These are phyloP conservation scores for Hydrochoerus hydrochaeris DNA, from an alignment of 2,113 vertebrate genomes.

Conservation along the genomic window DNA sequence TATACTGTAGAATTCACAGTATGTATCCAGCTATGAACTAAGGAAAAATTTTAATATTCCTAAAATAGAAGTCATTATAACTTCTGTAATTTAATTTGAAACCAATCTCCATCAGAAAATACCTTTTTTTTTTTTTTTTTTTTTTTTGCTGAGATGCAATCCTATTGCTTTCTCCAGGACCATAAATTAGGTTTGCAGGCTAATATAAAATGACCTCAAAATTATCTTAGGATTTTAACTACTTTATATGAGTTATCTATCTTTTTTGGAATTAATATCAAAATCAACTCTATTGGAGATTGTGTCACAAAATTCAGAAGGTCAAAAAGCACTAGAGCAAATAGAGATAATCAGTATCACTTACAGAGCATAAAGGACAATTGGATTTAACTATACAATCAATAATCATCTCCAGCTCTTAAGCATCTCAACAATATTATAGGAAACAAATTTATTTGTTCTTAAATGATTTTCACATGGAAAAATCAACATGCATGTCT, in stretches of 20 bases:
- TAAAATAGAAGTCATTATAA: neutral
- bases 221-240: slow-evolving; percentile 27
- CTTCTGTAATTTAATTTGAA: slow-evolving; percentile 35
- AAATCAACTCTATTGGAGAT: slow-evolving; percentile 40
- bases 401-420: neutral
- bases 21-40: neutral
- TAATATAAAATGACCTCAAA: slow-evolving; percentile 24
- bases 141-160: slow-evolving; percentile 16
- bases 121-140: no score
- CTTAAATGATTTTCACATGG: neutral
- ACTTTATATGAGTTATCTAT: neutral
- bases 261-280: neutral
- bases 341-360: neutral
- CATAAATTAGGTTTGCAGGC: neutral
- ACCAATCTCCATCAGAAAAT: slow-evolving; percentile 18
- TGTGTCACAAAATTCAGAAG: neutral
- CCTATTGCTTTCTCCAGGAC: slow-evolving; percentile 8
- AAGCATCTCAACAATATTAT: neutral
- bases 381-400: neutral
- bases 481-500: neutral
- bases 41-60: neutral
- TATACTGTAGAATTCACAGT: neutral
- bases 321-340: slow-evolving; percentile 24
- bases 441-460: neutral
- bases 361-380: neutral